Conservation (phyloP, 1,140 invertebrate genomes). For the Heliconius himera region DNA sequence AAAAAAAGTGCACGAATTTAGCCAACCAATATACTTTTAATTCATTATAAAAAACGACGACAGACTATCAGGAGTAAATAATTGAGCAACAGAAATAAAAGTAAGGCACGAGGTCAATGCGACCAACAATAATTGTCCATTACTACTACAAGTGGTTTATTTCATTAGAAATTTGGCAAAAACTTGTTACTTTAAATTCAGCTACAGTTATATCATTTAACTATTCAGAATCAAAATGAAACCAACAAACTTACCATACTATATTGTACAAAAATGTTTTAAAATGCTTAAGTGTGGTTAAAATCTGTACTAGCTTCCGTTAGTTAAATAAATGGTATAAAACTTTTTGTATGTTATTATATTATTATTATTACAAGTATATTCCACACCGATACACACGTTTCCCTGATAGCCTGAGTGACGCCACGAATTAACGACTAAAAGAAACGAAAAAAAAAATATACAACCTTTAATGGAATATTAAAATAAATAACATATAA, state of each 20-base stretch:
- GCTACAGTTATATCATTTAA: constrained; percentile 25
- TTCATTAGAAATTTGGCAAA: constrained; percentile 21
- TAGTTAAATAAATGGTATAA: constrained; percentile 32
- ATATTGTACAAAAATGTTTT: constrained; percentile 38
- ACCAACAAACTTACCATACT: constrained; percentile 35
- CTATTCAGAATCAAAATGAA: constrained; percentile 27
- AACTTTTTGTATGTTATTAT: constrained; percentile 25
- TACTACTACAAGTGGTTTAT: constrained; percentile 20
- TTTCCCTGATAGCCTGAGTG: constrained; percentile 59
- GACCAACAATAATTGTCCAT: constrained; percentile 51
- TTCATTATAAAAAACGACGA: constrained; percentile 35
- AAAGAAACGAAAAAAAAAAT: constrained; percentile 57
- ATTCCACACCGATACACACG: constrained; percentile 28
- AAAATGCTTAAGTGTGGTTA: constrained; percentile 34
- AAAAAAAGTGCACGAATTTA: constrained; percentile 38
- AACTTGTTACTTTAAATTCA: constrained; percentile 23
- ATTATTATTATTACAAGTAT: constrained; percentile 19
- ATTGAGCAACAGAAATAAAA: constrained; percentile 71
- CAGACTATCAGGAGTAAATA: constrained; percentile 66
- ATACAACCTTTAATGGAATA: constrained; percentile 69
- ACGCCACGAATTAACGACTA: constrained; percentile 57
- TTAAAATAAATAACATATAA: constrained; percentile 79
- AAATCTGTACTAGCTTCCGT: constrained; percentile 30
- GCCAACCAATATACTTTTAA: constrained; percentile 42
- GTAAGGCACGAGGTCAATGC: constrained; percentile 71